Conservation (phyloP, 2,888 invertebrate species). For the Dermolepida albohirtum region DNA sequence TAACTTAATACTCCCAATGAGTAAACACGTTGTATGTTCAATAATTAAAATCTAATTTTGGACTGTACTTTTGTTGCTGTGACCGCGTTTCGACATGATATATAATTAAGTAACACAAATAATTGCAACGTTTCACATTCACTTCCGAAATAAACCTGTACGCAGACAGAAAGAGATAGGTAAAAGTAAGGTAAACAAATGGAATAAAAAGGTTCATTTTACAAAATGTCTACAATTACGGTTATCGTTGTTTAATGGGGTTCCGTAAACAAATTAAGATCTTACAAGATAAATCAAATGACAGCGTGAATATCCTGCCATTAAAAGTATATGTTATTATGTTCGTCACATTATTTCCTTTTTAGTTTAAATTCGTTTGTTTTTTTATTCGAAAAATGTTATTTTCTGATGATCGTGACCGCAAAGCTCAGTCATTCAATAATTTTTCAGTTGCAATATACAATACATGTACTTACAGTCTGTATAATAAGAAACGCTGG, state of each 20-base stretch:
- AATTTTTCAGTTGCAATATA: too few species aligned
- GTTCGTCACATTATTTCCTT: conserved; percentile 6
- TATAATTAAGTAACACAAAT: conserved; percentile 25
- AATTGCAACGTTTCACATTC: conserved; percentile 38
- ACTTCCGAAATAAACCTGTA: conserved; percentile 43
- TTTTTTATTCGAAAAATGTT: background rate
- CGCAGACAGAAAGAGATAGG: conserved; percentile 1
- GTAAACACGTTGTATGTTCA: background rate
- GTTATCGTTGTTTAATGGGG: conserved; percentile 44
- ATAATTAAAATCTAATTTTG: conserved; percentile 35
- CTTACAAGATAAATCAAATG: conserved; percentile 49
- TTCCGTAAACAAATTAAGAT: conserved; percentile 50
- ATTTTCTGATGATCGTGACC: too few species aligned
- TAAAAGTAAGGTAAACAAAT: conserved; percentile 3
- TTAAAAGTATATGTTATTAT: conserved; percentile 45
- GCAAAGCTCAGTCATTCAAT: too few species aligned
- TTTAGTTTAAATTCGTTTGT: background rate
- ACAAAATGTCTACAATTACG: conserved; percentile 41
- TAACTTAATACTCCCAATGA: conserved; percentile 3
- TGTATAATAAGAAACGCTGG: too few species aligned
- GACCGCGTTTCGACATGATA: background rate
- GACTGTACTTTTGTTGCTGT: conserved; percentile 5
- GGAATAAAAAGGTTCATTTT: conserved; percentile 7
- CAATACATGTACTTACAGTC: too few species aligned
- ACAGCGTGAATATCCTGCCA: conserved; percentile 47